Evolutionary conservation across 2,113 vertebrate species (phyloP).

Genomic region (Pangasianodon gigas): DNA sequence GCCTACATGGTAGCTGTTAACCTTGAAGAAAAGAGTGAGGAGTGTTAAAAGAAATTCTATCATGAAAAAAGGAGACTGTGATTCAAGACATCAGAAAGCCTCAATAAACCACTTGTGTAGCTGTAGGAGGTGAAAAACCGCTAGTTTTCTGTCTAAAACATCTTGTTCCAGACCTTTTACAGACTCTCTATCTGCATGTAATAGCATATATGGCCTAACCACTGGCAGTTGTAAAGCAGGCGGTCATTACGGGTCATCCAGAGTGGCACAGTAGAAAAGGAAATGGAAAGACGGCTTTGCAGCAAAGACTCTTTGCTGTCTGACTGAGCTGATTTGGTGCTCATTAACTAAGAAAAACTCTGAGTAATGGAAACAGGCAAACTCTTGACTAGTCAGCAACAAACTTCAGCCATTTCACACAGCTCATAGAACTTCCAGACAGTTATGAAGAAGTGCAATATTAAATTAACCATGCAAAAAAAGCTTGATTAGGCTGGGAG

Average conservation of each 20-base stretch:
- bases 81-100: not conserved
- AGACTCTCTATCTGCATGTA: not conserved
- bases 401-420: not conserved
- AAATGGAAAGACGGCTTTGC: not conserved
- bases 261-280: not conserved
- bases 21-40: not conserved
- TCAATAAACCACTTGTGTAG: not conserved
- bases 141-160: not conserved
- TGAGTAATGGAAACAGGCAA: not conserved
- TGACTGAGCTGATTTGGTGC: not conserved
- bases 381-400: not conserved
- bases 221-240: not conserved
- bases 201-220: not conserved
- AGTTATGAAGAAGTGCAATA: not conserved
- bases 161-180: not conserved
- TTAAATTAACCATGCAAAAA: not conserved
- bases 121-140: not conserved
- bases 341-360: not conserved
- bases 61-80: not conserved
- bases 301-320: not conserved
- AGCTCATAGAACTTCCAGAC: not conserved
- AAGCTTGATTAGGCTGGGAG: not conserved
- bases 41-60: not conserved
- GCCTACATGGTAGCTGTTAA: not conserved
- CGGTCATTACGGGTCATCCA: slow-evolving; percentile 5